Conservation (phyloP, 37 sponge, comb jelly and placozoan species). For the Crambe crambe region DNA sequence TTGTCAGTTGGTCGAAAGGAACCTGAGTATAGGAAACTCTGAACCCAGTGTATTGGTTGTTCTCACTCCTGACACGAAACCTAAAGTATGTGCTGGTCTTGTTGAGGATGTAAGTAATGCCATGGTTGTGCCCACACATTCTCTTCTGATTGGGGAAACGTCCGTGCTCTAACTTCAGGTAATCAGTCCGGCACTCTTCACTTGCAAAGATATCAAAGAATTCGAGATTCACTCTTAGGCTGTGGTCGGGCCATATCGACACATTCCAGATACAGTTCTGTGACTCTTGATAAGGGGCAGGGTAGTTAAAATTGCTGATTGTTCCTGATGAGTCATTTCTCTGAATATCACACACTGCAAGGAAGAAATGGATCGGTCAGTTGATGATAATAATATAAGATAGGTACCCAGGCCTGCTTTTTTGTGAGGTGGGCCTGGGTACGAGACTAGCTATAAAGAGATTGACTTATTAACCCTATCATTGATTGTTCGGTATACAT, state of each 20-base stretch:
- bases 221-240: constrained; percentile 19
- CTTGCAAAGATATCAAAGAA: constrained; percentile 11
- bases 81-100: constrained; percentile 1
- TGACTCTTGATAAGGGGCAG: constrained; percentile 23
- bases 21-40: constrained; percentile 11
- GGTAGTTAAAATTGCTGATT: constrained; percentile 27
- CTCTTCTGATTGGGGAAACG: constrained; percentile 25
- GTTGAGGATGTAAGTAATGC: constrained; percentile 20
- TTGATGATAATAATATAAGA: neutral
- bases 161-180: constrained; percentile 33
- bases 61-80: constrained; percentile 3
- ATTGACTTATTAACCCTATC: no score
- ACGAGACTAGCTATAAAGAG: no score
- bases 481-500: no score
- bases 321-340: constrained; percentile 9
- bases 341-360: constrained; percentile 4
- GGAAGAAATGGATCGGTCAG: neutral
- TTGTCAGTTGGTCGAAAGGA: neutral
- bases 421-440: no score
- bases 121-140: constrained; percentile 25
- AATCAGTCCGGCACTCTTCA: constrained; percentile 30
- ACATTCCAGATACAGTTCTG: constrained; percentile 62
- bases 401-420: no score
- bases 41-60: constrained; percentile 6
- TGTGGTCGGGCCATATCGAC: constrained; percentile 6